phyloP scores from a whole-genome alignment of 2,888 invertebrate species.

The Steinernema carpocapsae region DNA sequence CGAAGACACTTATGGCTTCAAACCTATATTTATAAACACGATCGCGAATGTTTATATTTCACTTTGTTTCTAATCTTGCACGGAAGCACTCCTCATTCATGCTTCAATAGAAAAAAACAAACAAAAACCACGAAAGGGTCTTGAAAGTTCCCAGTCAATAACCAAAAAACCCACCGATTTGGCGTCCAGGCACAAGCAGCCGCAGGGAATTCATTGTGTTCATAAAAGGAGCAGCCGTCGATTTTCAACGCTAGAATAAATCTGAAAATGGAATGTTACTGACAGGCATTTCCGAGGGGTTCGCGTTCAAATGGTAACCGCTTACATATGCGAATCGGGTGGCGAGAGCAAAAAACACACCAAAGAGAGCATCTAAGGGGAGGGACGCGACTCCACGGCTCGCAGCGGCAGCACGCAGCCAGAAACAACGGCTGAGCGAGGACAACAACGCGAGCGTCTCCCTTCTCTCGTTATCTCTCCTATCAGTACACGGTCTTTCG shows the following conservation, averaged over 20 bases:
- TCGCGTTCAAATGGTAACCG: background rate
- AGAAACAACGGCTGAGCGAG: conserved; percentile 32
- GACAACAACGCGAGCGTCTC: conserved; percentile 31
- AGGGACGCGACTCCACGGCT: background rate
- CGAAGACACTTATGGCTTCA: no score
- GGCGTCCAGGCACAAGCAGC: background rate
- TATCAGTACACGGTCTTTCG: conserved; percentile 25
- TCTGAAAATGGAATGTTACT: conserved; percentile 10
- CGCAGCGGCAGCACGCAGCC: conserved; percentile 12
- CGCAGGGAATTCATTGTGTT: conserved; percentile 15
- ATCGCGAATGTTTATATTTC: no score
- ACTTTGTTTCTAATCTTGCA: no score
- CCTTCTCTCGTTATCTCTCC: conserved; percentile 21
- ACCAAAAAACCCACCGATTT: background rate
- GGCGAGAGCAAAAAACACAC: background rate
- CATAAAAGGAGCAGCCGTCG: background rate
- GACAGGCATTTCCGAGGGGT: no score
- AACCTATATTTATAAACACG: no score
- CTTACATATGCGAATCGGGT: background rate
- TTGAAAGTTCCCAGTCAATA: background rate
- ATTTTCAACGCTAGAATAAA: background rate
- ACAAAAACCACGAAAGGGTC: background rate
- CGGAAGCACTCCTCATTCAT: no score
- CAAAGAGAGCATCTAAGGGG: conserved; percentile 8
- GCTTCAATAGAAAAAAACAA: background rate